A percentile compares a stretch with the other conserved stretches of the same genome.
phyloP scores from a whole-genome alignment of 2,113 vertebrate species.

The Aepyceros melampus region DNA sequence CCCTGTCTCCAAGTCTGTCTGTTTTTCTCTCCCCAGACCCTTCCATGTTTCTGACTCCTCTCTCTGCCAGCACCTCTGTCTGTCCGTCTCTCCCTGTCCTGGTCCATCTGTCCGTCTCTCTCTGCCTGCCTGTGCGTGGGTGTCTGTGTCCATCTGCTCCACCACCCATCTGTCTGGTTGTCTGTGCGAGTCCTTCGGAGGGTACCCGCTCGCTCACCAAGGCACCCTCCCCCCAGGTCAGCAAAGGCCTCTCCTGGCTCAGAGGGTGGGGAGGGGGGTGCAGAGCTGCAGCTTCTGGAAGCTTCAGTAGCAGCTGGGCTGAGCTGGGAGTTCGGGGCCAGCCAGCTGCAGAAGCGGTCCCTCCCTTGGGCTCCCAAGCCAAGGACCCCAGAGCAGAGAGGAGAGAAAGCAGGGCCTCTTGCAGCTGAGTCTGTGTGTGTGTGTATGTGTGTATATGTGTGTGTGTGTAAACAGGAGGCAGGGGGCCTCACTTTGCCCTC shows the following conservation, averaged over 20 bases:
- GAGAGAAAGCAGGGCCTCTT: not conserved
- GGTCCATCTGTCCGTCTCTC: conserved; percentile 73
- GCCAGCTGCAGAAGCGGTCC: conserved; percentile 65
- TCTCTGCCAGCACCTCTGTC: conserved; percentile 57
- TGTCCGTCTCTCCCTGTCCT: conserved; percentile 63
- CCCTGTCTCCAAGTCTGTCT: not conserved
- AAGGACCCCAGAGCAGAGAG: conserved; percentile 63
- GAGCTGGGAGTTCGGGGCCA: conserved; percentile 57
- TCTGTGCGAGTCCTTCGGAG: conserved; percentile 60
- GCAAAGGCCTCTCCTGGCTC: conserved; percentile 48
- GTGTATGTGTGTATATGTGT: not conserved
- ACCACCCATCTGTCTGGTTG: conserved; percentile 66
- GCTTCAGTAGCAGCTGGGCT: conserved; percentile 69
- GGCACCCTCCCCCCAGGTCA: conserved; percentile 52
- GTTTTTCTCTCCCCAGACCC: not conserved
- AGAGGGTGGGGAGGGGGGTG: not conserved
- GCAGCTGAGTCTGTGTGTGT: not conserved
- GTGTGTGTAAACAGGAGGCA: not conserved
- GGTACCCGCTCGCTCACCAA: conserved; percentile 39
- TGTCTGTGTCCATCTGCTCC: conserved; percentile 68
- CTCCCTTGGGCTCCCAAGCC: conserved; percentile 64
- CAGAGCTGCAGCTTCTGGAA: conserved; percentile 65
- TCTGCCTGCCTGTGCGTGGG: conserved; percentile 60
- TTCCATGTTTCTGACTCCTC: conserved; percentile 29
- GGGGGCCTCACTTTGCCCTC: not conserved